Evolutionary conservation across 2,113 vertebrate species (phyloP).

Genomic region (Calonectris borealis): DNA sequence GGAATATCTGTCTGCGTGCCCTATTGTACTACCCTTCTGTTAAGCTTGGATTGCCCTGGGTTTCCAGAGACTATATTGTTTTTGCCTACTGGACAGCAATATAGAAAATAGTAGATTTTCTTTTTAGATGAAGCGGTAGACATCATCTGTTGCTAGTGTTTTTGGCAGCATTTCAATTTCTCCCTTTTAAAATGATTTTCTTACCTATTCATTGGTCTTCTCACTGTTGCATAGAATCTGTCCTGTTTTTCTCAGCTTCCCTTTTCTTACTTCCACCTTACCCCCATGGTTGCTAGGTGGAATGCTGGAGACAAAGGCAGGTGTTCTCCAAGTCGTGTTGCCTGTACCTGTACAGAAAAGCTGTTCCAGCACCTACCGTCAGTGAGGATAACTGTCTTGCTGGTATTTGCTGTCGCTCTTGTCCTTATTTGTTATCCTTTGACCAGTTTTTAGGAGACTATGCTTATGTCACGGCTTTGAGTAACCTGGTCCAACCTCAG

Average conservation of each 20-base stretch:
- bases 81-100: not conserved
- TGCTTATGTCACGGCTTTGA: not conserved
- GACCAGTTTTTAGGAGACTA: not conserved
- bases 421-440: not conserved
- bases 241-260: not conserved
- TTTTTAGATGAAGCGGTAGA: not conserved
- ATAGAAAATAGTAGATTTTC: not conserved
- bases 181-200: not conserved
- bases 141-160: not conserved
- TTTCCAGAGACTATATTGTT: not conserved
- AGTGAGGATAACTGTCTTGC: not conserved
- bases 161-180: not conserved
- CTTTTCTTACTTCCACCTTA: not conserved
- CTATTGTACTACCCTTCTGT: not conserved
- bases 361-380: not conserved
- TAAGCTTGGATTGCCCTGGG: not conserved
- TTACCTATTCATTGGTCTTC: not conserved
- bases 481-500: not conserved
- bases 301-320: not conserved
- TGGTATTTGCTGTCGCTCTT: not conserved
- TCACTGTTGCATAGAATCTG: not conserved
- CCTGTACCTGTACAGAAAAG: not conserved
- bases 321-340: not conserved
- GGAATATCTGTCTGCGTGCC: not conserved
- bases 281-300: accelerated